Base-by-base conservation (phyloP, 2,888 invertebrate species). In the Nephrocerus scutellatus region DNA sequence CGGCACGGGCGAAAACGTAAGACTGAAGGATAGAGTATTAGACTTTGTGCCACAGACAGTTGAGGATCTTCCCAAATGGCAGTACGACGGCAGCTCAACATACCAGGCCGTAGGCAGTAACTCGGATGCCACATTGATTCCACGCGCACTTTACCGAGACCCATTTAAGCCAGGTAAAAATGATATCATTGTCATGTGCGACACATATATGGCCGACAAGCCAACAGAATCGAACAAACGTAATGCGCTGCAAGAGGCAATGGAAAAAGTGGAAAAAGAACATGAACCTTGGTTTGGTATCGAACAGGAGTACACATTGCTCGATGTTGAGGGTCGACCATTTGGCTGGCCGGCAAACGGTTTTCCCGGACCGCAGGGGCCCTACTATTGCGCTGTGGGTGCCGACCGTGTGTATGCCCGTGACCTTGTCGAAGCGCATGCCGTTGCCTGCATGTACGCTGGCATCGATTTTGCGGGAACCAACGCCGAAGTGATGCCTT, bases 361-460 rank as follows among this genome's bases (percentile, higher is more conserved):
- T 1, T 81, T 75, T 54, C 82, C 82, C 0, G 78, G 76, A 1
- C 80, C 80, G 0, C 77, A 79, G 20, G 83, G 85, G 2, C 84
- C 84, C 0, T 89, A 88, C 66, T 90, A 89, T 63, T 89, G 89
- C 59, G 86, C 83, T 23, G 83, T 84, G 2, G 89, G 89, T 6
- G 80, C 84, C 1, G 75, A 80, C 55, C 80, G 76, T 51, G 82
- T 83, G 6, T 82, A 79, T 49, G 88, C 84, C 1, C 74, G 90
- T 37, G 87, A 88, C 58, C 75, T 90, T 6, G 80, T 84, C 49
- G 89, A 91, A 60, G 81, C 86, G 2, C 86, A 88, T 59, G 72
- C 62, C 1, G 66, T 69, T 47, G 71, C 66, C 47, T 86, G 87
- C 58, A 70, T 91, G 10, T 88, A 79, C 57, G 80, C 86, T 20